Conservation (phyloP, 2,888 invertebrate genomes). For the Drosophila vallismaia region DNA sequence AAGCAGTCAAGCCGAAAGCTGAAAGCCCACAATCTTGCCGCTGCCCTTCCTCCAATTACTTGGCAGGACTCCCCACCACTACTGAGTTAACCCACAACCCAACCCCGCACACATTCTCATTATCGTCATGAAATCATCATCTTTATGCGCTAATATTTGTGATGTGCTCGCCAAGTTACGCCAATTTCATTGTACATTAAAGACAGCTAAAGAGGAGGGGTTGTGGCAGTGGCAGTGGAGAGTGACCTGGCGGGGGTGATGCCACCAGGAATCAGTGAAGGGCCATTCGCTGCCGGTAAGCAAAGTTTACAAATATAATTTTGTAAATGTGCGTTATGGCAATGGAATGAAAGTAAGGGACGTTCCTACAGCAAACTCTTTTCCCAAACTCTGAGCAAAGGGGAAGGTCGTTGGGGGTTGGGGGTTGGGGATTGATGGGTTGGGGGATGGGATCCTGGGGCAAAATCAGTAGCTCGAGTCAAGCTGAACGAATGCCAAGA, state of each 20-base stretch:
- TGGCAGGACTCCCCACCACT: slow-evolving; percentile 8
- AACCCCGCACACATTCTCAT: slow-evolving; percentile 51
- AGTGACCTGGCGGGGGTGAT: slow-evolving; percentile 2
- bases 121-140: slow-evolving; percentile 75
- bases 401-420: not conserved
- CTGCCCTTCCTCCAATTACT: slow-evolving; percentile 2
- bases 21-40: slow-evolving; percentile 10
- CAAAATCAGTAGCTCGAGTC: slow-evolving; percentile 26
- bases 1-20: slow-evolving; percentile 45
- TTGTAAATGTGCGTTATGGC: slow-evolving; percentile 76
- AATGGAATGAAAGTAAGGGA: slow-evolving; percentile 62
- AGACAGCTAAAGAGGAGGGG: slow-evolving; percentile 38
- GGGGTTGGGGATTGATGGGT: not conserved
- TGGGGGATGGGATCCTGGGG: not conserved
- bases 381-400: slow-evolving; percentile 33
- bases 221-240: not conserved
- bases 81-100: slow-evolving; percentile 17
- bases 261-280: slow-evolving; percentile 30
- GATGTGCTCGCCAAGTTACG: slow-evolving; percentile 73
- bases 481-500: slow-evolving; percentile 51
- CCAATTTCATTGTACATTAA: slow-evolving; percentile 76
- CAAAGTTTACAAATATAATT: slow-evolving; percentile 77
- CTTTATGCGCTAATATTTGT: slow-evolving; percentile 77
- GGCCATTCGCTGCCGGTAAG: slow-evolving; percentile 41
- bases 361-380: slow-evolving; percentile 57